Base-by-base conservation (phyloP, 2,888 invertebrate genomes). In the Aleiodes testaceus region DNA sequence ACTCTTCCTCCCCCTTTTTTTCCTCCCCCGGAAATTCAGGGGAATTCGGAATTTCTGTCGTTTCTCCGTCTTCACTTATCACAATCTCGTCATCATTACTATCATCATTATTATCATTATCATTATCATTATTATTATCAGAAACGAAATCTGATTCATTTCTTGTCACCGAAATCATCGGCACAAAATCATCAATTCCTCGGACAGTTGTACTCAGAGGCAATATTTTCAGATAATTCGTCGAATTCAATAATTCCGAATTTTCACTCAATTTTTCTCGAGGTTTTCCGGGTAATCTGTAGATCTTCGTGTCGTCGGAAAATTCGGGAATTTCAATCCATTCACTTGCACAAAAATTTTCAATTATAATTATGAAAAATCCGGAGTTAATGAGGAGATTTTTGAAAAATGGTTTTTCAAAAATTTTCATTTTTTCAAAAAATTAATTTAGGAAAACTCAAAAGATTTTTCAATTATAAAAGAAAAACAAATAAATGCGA, bases 241-340 rank as follows among this genome's bases (percentile, higher is more conserved):
- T 36, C 36, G 36, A 36, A 36, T 44, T 69, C 72, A 18, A 69
- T 59, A 18, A 26, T 36, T 36, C 9, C 6, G 7, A 6, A 36
- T 36, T 11, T 20, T 53, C 52, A 42, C 4, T n/a, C 50, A 53
- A 4, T 69, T 73, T 45, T 65, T 55, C 12, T 68, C 64, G 18
- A 14, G 73, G 49, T 14, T 74, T 75, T 12, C 22, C 16, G 3
- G 80, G 68, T 47, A 75, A 71, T 74, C 82, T 78, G 74, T 87
- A 87, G 61, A 87, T 73, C 72, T 81, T 86, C 2, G 70, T 69
- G 3, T 80, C 79, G 47, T 85, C 81, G 3, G 87, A 87, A 70
- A 87, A 87, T 70, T 87, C 80, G 0, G 87, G 87, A 65, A 87
- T 77, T n/a, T 87, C 86, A 11, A 87, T 73, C 87, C 87, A 87